Evolutionary conservation across 2,888 invertebrate species (phyloP).

Genomic region (Diogma glabrata): DNA sequence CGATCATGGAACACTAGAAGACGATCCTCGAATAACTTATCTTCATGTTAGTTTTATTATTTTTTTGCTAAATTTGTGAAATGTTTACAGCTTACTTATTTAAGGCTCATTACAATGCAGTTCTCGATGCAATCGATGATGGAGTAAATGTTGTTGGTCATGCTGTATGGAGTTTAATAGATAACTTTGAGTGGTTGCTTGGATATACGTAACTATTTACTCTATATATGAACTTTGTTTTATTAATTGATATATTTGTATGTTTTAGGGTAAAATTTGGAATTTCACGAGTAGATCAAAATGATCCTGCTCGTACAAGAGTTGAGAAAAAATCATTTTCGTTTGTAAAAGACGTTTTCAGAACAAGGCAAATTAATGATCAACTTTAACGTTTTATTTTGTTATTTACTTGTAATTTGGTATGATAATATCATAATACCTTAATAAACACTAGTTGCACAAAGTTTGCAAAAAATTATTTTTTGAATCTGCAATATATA

Average conservation of each 20-base stretch:
- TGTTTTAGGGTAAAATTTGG: constrained; percentile 36
- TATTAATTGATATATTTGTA: constrained; percentile 55
- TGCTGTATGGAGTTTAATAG: constrained; percentile 49
- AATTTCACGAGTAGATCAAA: not conserved
- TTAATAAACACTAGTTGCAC: too few species aligned
- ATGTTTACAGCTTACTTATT: too few species aligned
- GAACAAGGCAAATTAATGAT: too few species aligned
- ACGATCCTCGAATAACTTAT: constrained; percentile 25
- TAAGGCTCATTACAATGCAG: constrained; percentile 33
- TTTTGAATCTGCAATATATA: too few species aligned
- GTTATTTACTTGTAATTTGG: too few species aligned
- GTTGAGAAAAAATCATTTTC: not conserved
- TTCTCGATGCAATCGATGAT: constrained; percentile 40
- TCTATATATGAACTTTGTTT: too few species aligned
- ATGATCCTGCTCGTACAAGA: not conserved
- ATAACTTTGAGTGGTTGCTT: constrained; percentile 51
- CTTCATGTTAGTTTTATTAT: constrained; percentile 10
- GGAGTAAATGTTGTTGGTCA: constrained; percentile 41
- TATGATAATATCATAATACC: too few species aligned
- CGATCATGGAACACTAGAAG: constrained; percentile 28
- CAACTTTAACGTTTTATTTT: too few species aligned
- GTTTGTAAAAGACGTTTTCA: too few species aligned
- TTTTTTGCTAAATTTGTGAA: too few species aligned
- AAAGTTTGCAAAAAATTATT: too few species aligned
- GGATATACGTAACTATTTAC: constrained; percentile 40